A percentile compares a stretch with the other conserved stretches of the same genome.
phyloP scores from a whole-genome alignment of 2,888 invertebrate genomes.

The Parnassius glacialis region DNA sequence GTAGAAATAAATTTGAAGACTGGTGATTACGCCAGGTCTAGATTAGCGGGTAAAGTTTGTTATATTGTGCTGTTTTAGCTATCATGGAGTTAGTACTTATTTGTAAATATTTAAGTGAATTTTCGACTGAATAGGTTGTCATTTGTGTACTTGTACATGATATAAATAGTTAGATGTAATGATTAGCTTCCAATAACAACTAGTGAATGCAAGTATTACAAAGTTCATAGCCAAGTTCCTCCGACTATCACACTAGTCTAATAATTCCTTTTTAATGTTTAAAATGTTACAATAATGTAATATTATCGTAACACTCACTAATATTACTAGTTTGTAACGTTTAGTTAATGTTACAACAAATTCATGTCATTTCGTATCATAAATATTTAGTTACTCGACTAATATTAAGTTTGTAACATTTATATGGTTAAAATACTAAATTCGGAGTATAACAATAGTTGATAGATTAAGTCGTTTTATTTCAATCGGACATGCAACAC shows the following conservation, averaged over 20 bases:
- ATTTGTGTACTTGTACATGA: conserved; percentile 18
- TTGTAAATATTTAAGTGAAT: conserved; percentile 26
- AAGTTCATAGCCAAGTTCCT: not conserved
- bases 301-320: too few species aligned
- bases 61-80: conserved; percentile 5
- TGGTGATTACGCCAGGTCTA: not conserved
- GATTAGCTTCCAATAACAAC: conserved; percentile 2
- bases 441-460: too few species aligned
- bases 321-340: too few species aligned
- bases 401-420: too few species aligned
- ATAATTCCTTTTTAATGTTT: too few species aligned
- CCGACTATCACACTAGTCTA: not conserved
- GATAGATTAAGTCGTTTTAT: too few species aligned
- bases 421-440: too few species aligned
- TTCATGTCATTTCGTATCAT: too few species aligned
- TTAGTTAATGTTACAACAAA: too few species aligned
- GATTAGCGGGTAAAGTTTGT: not conserved
- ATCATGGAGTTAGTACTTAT: conserved; percentile 12
- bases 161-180: conserved; percentile 17
- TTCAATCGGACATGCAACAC: too few species aligned
- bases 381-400: too few species aligned
- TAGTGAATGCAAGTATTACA: not conserved
- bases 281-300: too few species aligned
- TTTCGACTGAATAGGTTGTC: conserved; percentile 27
- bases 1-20: not conserved